Percentiles rank a stretch among this genome's conserved stretches.
Evolutionary conservation across 2,113 vertebrate species (phyloP).

Genomic region (Strix uralensis): DNA sequence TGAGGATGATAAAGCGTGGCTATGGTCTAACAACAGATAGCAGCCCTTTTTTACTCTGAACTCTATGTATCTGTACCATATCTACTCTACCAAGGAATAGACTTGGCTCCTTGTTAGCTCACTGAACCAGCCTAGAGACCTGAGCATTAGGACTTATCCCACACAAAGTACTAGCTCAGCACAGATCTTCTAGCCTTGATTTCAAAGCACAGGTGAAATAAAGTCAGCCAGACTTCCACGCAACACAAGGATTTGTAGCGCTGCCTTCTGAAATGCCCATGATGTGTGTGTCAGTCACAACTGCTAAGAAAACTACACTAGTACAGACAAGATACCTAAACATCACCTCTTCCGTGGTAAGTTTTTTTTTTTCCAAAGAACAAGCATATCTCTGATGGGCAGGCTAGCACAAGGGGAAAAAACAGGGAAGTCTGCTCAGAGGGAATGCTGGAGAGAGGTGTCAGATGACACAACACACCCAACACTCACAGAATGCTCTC

Average conservation of each 20-base stretch:
- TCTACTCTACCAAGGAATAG: not conserved
- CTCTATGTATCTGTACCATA: not conserved
- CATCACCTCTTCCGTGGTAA: not conserved
- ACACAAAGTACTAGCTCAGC: not conserved
- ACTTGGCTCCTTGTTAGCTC: not conserved
- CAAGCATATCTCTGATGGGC: not conserved
- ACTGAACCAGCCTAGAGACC: not conserved
- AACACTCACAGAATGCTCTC: not conserved
- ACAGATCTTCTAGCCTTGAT: not conserved
- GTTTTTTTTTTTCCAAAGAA: not conserved
- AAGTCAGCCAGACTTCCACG: not conserved
- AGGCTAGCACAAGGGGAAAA: not conserved
- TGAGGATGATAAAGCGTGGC: not conserved
- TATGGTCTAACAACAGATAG: not conserved
- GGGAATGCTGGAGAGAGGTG: not conserved
- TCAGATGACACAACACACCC: not conserved
- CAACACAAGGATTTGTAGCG: not conserved
- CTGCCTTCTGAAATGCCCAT: not conserved
- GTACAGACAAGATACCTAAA: not conserved
- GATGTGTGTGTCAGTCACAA: accelerated
- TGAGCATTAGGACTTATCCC: not conserved
- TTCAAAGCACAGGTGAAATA: not conserved
- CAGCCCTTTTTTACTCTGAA: not conserved
- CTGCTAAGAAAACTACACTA: not conserved
- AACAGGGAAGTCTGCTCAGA: not conserved